Evolutionary conservation across 2,113 vertebrate species (phyloP).

Genomic region (Acrocephalus arundinaceus): DNA sequence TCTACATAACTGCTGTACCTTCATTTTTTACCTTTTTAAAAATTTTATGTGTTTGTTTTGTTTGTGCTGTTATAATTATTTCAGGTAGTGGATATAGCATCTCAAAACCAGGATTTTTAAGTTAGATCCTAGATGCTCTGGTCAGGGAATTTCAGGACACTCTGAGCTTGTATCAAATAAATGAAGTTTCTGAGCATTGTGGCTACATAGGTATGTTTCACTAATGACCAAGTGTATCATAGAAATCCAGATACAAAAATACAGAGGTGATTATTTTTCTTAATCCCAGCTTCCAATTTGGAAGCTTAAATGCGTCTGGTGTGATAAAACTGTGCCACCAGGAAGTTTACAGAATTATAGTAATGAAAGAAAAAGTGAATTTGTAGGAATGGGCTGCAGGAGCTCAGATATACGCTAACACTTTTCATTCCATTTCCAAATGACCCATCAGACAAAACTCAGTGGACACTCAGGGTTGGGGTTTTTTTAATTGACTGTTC

Average conservation of each 20-base stretch:
- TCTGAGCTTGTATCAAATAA: not conserved
- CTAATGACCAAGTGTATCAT: not conserved
- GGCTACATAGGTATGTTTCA: not conserved
- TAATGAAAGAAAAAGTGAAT: not conserved
- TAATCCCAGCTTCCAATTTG: not conserved
- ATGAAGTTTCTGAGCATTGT: not conserved
- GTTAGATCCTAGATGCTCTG: not conserved
- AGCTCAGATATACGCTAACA: not conserved
- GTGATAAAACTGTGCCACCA: not conserved
- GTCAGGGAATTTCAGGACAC: not conserved
- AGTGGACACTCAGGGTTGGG: not conserved
- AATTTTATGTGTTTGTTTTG: not conserved
- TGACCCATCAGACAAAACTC: not conserved
- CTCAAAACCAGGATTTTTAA: not conserved
- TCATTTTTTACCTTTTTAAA: not conserved
- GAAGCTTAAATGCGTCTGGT: not conserved
- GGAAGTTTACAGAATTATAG: not conserved
- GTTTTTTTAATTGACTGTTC: not conserved
- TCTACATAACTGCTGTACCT: not conserved
- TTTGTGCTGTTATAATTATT: not conserved
- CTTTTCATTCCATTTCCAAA: not conserved
- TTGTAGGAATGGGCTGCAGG: not conserved
- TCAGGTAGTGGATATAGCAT: not conserved
- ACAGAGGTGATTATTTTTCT: not conserved
- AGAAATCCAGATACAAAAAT: not conserved